Base-by-base conservation (phyloP, 2,797 vertebrate species). In the Pempheris klunzingeri region DNA sequence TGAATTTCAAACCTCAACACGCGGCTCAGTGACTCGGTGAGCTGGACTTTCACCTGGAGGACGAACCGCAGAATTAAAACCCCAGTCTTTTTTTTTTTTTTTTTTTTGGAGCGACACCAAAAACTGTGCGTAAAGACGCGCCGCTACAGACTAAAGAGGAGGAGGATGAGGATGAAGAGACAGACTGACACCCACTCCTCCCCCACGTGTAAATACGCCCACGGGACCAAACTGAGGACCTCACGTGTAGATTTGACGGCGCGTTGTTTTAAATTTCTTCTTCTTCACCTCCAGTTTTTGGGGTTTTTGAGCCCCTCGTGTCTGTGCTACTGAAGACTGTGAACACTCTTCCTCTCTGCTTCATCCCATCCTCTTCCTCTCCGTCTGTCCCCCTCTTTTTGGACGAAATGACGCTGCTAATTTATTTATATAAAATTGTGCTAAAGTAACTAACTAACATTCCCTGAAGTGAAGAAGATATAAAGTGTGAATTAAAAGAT, bases 351-450 rank as follows among this genome's bases (percentile, higher is more conserved):
- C 8, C 6, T 50, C 26, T 53, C 26, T 87, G 86, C 89, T 86
- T 88, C 85, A 39, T 30, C 60, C 62, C 50, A 39, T 38, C 18
- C 43, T 7, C 10, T 44, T 72, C 46, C 82, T 81, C 67, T 38
- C 24, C 64, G n/a, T 63, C 38, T 39, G 20, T 58, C 87, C 74
- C 36, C 32, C n/a, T 77, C 65, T n/a, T 86, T 87, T 74, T 74
- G 71, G 77, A 87, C 49, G 71, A 78, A 77, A 76, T 50, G 78
- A 88, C 80, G 92, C 92, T 96, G 92, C 90, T 97, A 96, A 97
- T 96, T 97, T 97, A 97, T 97, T 98, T 95, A 80, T 87, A 87
- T 65, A 90, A 92, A 92, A 82, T 67, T 93, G 93, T 94, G 83
- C 74, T 86, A 86, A 88, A 83, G 94, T 96, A 91, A 94, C 91